Evolutionary conservation across 1,140 invertebrate genomes (phyloP), one percentile per base, ranked within the genome.

Genomic region (Rhizoglyphus robini): DNA sequence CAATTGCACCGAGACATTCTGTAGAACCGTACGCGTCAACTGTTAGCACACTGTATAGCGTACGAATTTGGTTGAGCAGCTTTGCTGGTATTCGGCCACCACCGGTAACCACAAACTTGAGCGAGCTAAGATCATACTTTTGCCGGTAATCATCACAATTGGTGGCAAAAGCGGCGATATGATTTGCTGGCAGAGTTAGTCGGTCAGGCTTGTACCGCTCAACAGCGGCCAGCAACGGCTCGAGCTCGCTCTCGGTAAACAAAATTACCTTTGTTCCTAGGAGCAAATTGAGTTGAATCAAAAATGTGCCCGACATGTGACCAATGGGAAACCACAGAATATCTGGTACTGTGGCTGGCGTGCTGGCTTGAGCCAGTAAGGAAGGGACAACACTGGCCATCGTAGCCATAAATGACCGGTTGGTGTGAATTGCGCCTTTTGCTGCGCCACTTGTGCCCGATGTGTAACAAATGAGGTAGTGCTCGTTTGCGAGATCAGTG

Each of bases 11-110:
- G 8, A 63, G 11, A 13, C 23, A 27, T 63, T 63, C 61, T 2
- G 61, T 63, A 2, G 29, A 30, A n/a, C 61, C 61, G 27, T 63
- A 63, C 15, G 11, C 20, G 11, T 63, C 58, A 60, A n/a, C 11
- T 29, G 23, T 11, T 1, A 46, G 27, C 15, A 46, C 29, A 4
- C 27, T 1, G 29, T 38, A 60, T 32, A 15, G 15, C 13, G 13
- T 27, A 13, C 13, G 11, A 60, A 3, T 29, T 18, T 46, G 23
- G 23, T 29, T 29, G 11, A 2, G 58, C 18, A 34, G 36, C 27
- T 27, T 60, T 60, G 2, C 30, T 2, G n/a, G n/a, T n/a, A n/a
- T n/a, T n/a, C n/a, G n/a, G 1, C 58, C 58, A 46, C 32, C 30
- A 46, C 18, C 31, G 11, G 2, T 1, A 1, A 60, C 2, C 27